These are phyloP conservation scores for Neodiprion pinetum DNA, from an alignment of 1,140 invertebrate genomes.

Conservation along the genomic window DNA sequence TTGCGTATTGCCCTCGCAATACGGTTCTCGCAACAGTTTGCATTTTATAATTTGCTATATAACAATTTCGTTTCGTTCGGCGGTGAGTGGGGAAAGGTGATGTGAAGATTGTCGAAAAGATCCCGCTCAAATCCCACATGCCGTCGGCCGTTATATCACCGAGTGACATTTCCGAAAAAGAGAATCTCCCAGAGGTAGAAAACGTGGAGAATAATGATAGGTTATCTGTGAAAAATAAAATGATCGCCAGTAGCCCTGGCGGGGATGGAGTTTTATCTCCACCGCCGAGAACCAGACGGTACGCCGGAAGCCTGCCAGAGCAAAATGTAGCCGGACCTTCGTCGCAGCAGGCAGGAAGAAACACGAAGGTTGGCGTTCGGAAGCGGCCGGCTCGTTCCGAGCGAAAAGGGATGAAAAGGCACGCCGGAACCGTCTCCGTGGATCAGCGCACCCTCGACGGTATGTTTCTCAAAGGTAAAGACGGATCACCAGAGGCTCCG, in stretches of 20 bases:
- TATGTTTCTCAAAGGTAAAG: not conserved
- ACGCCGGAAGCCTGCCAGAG: not conserved
- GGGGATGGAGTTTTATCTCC: not conserved
- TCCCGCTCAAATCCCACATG: not conserved
- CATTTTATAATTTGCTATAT: too few species aligned
- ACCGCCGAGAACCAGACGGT: not conserved
- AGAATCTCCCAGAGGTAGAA: conserved; percentile 4
- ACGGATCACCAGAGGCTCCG: not conserved
- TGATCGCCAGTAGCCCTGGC: not conserved
- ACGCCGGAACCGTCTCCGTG: not conserved
- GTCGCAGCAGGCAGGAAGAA: not conserved
- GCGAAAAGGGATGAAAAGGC: not conserved
- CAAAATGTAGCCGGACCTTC: not conserved
- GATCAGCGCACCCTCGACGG: not conserved
- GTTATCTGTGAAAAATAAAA: not conserved
- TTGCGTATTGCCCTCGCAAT: too few species aligned
- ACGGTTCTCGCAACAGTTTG: too few species aligned
- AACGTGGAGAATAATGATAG: not conserved
- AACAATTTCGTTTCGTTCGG: too few species aligned
- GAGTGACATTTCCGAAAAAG: not conserved
- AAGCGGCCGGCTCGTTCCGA: not conserved
- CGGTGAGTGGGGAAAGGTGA: too few species aligned
- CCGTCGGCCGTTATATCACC: not conserved
- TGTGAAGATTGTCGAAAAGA: too few species aligned
- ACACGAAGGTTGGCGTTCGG: too few species aligned